Percentiles rank a stretch among this genome's conserved stretches.
Conservation (phyloP, 1,140 invertebrate genomes). For the Caerostris darwini region DNA sequence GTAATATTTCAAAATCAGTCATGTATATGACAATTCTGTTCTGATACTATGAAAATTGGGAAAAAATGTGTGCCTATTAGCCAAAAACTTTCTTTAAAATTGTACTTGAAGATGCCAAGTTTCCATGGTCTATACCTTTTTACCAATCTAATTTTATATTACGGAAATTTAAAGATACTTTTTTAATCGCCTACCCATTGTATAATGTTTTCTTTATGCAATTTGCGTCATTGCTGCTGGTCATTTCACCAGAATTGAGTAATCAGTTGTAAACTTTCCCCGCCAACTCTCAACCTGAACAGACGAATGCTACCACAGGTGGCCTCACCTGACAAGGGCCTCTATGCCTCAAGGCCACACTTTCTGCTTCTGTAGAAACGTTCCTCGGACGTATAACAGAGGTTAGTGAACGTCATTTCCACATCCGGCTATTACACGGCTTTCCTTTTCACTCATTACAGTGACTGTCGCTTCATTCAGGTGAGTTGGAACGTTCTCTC, state of each 20-base stretch:
- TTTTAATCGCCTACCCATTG: too few species aligned
- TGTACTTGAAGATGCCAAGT: too few species aligned
- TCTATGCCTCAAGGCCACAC: conserved; percentile 7
- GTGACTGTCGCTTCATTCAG: neutral
- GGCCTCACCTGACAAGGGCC: neutral
- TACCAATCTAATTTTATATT: too few species aligned
- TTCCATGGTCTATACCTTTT: too few species aligned
- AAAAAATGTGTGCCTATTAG: too few species aligned
- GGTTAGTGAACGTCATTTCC: neutral
- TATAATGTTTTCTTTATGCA: too few species aligned
- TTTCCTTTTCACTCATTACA: neutral
- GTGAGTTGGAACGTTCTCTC: neutral
- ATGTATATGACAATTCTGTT: too few species aligned
- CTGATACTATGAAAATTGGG: too few species aligned
- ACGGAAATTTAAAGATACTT: too few species aligned
- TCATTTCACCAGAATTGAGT: neutral
- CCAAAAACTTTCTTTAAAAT: too few species aligned
- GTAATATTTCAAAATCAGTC: too few species aligned
- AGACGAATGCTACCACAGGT: neutral
- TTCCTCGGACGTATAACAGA: neutral
- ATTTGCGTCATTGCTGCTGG: neutral
- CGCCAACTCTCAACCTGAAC: neutral
- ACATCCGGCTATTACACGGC: neutral
- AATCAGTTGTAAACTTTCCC: neutral
- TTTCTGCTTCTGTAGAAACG: conserved; percentile 8